Percentiles rank a stretch among this genome's conserved stretches.
phyloP scores from a whole-genome alignment of 2,113 vertebrate genomes.

The Mixornis gularis region DNA sequence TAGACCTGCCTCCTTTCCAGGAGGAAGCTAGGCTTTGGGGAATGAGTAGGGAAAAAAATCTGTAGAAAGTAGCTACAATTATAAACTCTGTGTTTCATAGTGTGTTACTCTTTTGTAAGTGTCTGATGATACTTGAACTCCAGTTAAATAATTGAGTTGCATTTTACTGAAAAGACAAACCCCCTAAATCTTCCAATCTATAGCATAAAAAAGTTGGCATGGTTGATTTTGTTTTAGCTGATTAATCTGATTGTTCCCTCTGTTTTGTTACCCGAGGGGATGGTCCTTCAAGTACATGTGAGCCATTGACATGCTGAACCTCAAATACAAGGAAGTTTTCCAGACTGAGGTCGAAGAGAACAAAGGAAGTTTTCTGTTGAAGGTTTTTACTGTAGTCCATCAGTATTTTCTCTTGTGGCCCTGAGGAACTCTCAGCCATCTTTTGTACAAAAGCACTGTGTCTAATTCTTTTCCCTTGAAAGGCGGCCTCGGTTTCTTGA shows the following conservation, averaged over 20 bases:
- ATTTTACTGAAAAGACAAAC: neutral
- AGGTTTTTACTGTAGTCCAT: neutral
- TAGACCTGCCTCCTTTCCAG: neutral
- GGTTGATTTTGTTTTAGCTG: neutral
- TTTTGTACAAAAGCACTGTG: neutral
- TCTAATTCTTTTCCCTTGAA: neutral
- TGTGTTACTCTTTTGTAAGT: neutral
- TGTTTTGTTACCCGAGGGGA: neutral
- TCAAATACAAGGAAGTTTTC: neutral
- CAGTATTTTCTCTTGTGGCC: neutral
- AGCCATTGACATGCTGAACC: neutral
- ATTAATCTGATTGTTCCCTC: neutral
- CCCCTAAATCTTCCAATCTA: neutral
- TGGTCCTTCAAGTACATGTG: neutral
- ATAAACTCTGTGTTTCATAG: neutral
- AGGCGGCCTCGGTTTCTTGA: neutral
- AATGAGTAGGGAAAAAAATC: neutral
- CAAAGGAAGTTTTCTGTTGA: neutral
- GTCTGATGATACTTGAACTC: neutral
- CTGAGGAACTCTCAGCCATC: neutral
- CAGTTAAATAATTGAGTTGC: neutral
- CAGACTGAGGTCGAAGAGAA: neutral
- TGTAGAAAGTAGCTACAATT: neutral
- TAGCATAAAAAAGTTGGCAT: neutral
- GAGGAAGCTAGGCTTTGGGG: neutral